Evolutionary conservation across 2,888 invertebrate species (phyloP).

Genomic region (Agrotis segetum): DNA sequence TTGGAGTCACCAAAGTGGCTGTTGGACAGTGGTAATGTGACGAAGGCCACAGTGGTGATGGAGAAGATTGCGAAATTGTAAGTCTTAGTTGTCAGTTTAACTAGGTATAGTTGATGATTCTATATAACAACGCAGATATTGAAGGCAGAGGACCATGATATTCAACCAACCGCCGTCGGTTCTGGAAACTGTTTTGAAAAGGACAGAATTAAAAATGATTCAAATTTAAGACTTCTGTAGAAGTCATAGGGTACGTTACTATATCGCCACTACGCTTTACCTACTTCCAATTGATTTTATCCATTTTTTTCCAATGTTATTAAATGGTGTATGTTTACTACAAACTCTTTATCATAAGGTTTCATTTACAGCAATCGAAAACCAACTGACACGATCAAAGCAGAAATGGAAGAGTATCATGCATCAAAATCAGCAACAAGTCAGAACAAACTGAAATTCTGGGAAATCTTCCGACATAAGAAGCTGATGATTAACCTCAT

Average conservation of each 20-base stretch:
- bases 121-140: too few species aligned
- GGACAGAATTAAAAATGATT: too few species aligned
- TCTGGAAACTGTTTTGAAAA: too few species aligned
- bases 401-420: conserved; percentile 74
- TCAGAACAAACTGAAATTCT: conserved; percentile 72
- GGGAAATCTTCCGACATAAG: conserved; percentile 79
- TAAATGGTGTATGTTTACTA: too few species aligned
- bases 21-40: conserved; percentile 75
- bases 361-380: conserved; percentile 73
- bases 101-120: too few species aligned
- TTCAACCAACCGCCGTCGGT: too few species aligned
- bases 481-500: conserved; percentile 92
- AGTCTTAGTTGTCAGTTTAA: conserved; percentile 61
- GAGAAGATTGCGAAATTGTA: conserved; percentile 77
- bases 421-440: conserved; percentile 45
- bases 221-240: too few species aligned
- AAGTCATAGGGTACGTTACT: too few species aligned
- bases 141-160: too few species aligned
- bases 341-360: not conserved
- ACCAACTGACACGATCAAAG: conserved; percentile 69
- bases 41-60: conserved; percentile 74
- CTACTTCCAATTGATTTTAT: too few species aligned
- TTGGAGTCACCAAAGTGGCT: conserved; percentile 85
- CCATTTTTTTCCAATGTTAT: too few species aligned
- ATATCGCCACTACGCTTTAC: too few species aligned